Evolutionary conservation across 2,113 vertebrate genomes (phyloP).

Genomic region (Prionailurus bengalensis): DNA sequence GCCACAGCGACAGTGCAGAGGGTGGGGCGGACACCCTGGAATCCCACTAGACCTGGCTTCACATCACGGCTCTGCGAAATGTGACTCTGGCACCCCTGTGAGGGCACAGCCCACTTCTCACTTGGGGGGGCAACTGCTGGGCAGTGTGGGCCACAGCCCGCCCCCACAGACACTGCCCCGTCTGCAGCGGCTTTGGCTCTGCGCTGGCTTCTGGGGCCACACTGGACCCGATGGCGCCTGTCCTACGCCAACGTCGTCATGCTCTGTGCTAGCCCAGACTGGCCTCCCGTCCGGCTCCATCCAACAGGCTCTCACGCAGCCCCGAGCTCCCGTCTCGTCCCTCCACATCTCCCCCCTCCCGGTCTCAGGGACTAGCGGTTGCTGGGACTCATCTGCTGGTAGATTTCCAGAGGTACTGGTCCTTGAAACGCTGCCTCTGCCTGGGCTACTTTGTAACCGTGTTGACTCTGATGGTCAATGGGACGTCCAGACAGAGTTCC

Average conservation of each 20-base stretch:
- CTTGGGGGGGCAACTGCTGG: not conserved
- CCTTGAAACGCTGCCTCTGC: not conserved
- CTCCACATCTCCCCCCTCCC: not conserved
- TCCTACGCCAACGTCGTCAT: not conserved
- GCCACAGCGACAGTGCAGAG: not conserved
- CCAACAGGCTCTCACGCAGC: not conserved
- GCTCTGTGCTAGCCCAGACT: not conserved
- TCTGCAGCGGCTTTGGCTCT: not conserved
- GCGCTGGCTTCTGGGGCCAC: not conserved
- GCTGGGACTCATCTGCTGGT: not conserved
- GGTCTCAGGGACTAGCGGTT: not conserved
- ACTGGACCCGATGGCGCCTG: not conserved
- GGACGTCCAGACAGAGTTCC: not conserved
- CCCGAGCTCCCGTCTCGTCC: not conserved
- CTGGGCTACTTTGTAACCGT: not conserved
- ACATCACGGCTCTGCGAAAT: not conserved
- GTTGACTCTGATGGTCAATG: not conserved
- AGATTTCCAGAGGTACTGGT: not conserved
- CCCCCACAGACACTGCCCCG: no score
- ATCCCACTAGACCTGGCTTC: not conserved
- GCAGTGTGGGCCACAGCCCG: fast-evolving
- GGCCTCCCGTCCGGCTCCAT: not conserved
- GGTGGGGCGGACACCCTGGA: not conserved
- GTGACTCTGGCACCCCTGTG: not conserved
- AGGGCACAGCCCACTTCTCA: not conserved